Evolutionary conservation across 2,888 invertebrate genomes (phyloP).

Genomic region (Lasioglossum malachurum): DNA sequence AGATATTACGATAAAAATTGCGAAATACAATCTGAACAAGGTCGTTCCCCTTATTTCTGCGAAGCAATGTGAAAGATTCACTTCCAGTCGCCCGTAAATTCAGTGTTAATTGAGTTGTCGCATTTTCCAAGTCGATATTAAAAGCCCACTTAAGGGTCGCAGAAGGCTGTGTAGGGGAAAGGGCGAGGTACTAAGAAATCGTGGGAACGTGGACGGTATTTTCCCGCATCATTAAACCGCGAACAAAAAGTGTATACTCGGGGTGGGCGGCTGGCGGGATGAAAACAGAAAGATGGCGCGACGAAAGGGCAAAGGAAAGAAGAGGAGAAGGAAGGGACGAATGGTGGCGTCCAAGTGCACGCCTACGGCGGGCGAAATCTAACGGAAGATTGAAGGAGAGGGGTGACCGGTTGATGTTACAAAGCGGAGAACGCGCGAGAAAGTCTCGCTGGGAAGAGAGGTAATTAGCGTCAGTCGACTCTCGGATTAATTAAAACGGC

Average conservation of each 20-base stretch:
- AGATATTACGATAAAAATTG: background rate
- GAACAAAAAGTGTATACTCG: constrained; percentile 50
- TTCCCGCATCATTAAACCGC: constrained; percentile 52
- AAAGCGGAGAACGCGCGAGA: constrained; percentile 65
- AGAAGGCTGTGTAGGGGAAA: background rate
- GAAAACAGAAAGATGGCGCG: constrained; percentile 37
- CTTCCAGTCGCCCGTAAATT: background rate
- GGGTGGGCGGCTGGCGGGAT: background rate
- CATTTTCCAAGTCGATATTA: background rate
- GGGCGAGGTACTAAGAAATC: constrained; percentile 30
- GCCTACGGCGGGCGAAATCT: constrained; percentile 59
- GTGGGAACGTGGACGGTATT: constrained; percentile 34
- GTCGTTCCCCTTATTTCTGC: background rate
- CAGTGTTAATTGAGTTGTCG: background rate
- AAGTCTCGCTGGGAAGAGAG: constrained; percentile 52
- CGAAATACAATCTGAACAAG: background rate
- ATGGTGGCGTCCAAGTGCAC: constrained; percentile 17
- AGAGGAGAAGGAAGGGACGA: background rate
- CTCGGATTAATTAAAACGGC: constrained; percentile 69
- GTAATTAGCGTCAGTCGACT: constrained; percentile 66
- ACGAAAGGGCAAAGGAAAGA: background rate
- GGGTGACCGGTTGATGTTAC: constrained; percentile 64
- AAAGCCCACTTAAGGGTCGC: background rate
- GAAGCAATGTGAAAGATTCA: background rate
- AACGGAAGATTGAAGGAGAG: constrained; percentile 63